Evolutionary conservation across 2,888 invertebrate species (phyloP), one percentile per base, ranked within the genome.

Genomic region (Drosophila parthenogenetica): DNA sequence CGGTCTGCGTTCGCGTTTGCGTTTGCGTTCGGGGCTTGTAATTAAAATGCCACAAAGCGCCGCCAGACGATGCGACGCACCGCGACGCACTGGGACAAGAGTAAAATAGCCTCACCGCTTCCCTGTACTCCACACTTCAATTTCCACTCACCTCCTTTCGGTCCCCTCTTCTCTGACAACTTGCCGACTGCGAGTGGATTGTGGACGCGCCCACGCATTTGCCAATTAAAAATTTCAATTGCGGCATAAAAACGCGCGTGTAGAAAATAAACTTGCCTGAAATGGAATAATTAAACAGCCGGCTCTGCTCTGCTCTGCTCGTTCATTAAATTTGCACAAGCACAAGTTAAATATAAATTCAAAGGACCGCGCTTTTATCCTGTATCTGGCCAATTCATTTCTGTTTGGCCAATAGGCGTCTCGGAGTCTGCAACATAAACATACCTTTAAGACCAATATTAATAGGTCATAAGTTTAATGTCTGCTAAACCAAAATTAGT

Each of bases 151-250:
- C 29, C 29, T 29, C 3, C 25, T 45, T 14, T 13, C 16, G 17
- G 5, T 19, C 39, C 29, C 22, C 29, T 32, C 40, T 13, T 19
- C 25, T 8, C 48, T 22, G 46, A 37, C 25, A 57, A 32, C 17
- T 11, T 35, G 5, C 16, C 60, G 60, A 74, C 79, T 61, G 67
- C 67, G 73, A 88, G 81, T 80, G 89, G 73, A 86, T 88, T 88
- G 89, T 87, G 87, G 89, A 77, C 87, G 82, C 89, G 81, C 89
- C 83, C 85, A 83, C 87, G 83, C 83, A 83, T 83, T 83, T 83
- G 87, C 87, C 83, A 87, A 89, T 89, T 83, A 89, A 89, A 83
- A 89, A 87, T 87, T 83, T 83, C 89, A 89, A 83, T 83, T 89
- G 83, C 81, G 85, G 89, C 83, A 83, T 83, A 87, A 83, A 83